phyloP scores from a whole-genome alignment of 2,888 invertebrate genomes.

The Tribolium freemani region DNA sequence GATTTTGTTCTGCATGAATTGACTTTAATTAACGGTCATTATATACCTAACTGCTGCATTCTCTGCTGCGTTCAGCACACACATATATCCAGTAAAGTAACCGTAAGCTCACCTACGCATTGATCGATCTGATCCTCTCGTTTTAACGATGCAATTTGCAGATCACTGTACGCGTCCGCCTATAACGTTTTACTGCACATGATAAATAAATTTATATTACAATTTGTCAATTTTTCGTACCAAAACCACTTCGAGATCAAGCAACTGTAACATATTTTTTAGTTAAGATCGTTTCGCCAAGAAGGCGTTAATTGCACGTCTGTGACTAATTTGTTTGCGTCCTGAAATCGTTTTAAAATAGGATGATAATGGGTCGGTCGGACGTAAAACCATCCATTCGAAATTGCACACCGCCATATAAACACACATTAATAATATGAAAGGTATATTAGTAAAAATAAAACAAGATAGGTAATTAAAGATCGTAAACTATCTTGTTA shows the following conservation, averaged over 20 bases:
- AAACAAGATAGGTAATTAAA: slow-evolving; percentile 37
- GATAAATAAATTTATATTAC: slow-evolving; percentile 8
- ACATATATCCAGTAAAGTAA: slow-evolving; percentile 4
- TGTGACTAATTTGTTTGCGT: slow-evolving; percentile 44
- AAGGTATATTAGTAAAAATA: slow-evolving; percentile 34
- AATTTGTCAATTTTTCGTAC: background rate
- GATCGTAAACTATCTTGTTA: slow-evolving; percentile 38
- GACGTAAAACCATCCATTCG: background rate
- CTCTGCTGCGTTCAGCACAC: background rate
- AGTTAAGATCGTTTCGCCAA: slow-evolving; percentile 41
- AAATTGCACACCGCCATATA: slow-evolving; percentile 10
- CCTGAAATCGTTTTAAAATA: slow-evolving; percentile 17
- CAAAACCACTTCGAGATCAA: background rate
- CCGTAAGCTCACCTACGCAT: slow-evolving; percentile 40
- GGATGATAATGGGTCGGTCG: background rate
- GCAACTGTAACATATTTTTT: background rate
- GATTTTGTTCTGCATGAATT: slow-evolving; percentile 31
- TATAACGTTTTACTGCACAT: slow-evolving; percentile 19
- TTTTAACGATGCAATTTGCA: slow-evolving; percentile 54
- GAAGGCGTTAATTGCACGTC: slow-evolving; percentile 45
- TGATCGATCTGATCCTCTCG: slow-evolving; percentile 49
- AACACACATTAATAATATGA: slow-evolving; percentile 10
- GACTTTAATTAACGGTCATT: slow-evolving; percentile 33
- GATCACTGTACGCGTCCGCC: slow-evolving; percentile 30
- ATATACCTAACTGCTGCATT: slow-evolving; percentile 13